Evolutionary conservation across 37 sponge, comb jelly and placozoan species (phyloP).

Genomic region (Dysidea cf. avara): DNA sequence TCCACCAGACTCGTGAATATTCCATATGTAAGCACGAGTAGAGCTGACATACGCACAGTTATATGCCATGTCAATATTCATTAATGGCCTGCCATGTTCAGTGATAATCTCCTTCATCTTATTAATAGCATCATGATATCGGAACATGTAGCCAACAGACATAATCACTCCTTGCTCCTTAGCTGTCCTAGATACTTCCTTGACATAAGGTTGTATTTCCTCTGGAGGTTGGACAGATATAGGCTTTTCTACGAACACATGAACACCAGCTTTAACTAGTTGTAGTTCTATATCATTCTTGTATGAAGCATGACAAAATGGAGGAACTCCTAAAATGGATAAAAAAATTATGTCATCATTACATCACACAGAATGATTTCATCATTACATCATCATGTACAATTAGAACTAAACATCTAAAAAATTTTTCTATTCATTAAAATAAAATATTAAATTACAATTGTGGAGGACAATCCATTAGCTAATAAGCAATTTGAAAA

Average conservation of each 20-base stretch:
- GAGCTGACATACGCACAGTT: slow-evolving; percentile 60
- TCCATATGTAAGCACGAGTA: slow-evolving; percentile 73
- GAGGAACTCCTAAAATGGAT: slow-evolving; percentile 64
- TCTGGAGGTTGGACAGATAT: slow-evolving; percentile 73
- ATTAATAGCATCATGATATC: slow-evolving; percentile 79
- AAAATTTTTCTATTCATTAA: too few species aligned
- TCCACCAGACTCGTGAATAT: slow-evolving; percentile 63
- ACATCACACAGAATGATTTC: too few species aligned
- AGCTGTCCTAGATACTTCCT: slow-evolving; percentile 34
- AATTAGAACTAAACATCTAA: too few species aligned
- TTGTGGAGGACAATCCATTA: too few species aligned
- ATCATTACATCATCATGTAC: too few species aligned
- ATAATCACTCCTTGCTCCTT: slow-evolving; percentile 31
- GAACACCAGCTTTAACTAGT: slow-evolving; percentile 64
- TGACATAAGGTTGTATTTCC: slow-evolving; percentile 43
- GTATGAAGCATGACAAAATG: slow-evolving; percentile 66
- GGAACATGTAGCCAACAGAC: slow-evolving; percentile 87
- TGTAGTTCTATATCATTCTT: slow-evolving; percentile 65
- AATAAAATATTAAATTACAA: too few species aligned
- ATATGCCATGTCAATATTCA: slow-evolving; percentile 61
- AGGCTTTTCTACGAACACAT: slow-evolving; percentile 88
- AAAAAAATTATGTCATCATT: too few species aligned
- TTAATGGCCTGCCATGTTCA: slow-evolving; percentile 30
- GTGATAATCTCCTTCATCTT: slow-evolving; percentile 45
- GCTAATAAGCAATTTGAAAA: too few species aligned